Evolutionary conservation across 1,140 invertebrate species (phyloP).

Genomic region (Plectus sambesii): DNA sequence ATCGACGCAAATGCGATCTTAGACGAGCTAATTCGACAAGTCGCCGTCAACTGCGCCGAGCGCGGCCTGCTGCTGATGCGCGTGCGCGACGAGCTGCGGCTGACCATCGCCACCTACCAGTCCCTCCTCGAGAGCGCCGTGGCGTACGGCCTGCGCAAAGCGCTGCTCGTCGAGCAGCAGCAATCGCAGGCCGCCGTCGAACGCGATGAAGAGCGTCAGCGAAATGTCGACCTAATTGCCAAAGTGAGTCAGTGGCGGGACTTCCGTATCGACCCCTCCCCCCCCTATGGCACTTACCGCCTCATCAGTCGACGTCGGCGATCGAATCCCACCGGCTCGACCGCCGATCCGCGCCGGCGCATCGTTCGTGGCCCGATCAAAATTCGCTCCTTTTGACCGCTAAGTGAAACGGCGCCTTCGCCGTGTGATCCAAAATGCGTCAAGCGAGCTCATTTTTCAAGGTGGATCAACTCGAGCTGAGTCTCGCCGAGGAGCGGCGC

Average conservation of each 20-base stretch:
- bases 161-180: constrained; percentile 56
- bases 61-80: constrained; percentile 78
- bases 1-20: constrained; percentile 30
- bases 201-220: constrained; percentile 28
- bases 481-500: constrained; percentile 26
- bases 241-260: too few relatives aligned
- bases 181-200: constrained; percentile 31
- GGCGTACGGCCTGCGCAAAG: constrained; percentile 93
- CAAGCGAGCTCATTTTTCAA: too few relatives aligned
- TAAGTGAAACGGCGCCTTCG: constrained; percentile 2
- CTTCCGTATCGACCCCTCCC: too few relatives aligned
- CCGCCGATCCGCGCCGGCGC: too few relatives aligned
- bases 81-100: constrained; percentile 83
- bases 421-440: background rate
- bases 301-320: too few relatives aligned
- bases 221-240: constrained; percentile 24
- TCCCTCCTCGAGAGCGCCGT: constrained; percentile 91
- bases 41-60: constrained; percentile 93
- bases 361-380: background rate
- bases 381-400: background rate
- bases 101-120: constrained; percentile 87
- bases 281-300: too few relatives aligned
- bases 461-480: constrained; percentile 33
- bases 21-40: constrained; percentile 85
- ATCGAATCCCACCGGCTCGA: too few relatives aligned